These are phyloP conservation scores for Xiphorhynchus elegans DNA, from an alignment of 2,113 vertebrate species.

Conservation along the genomic window DNA sequence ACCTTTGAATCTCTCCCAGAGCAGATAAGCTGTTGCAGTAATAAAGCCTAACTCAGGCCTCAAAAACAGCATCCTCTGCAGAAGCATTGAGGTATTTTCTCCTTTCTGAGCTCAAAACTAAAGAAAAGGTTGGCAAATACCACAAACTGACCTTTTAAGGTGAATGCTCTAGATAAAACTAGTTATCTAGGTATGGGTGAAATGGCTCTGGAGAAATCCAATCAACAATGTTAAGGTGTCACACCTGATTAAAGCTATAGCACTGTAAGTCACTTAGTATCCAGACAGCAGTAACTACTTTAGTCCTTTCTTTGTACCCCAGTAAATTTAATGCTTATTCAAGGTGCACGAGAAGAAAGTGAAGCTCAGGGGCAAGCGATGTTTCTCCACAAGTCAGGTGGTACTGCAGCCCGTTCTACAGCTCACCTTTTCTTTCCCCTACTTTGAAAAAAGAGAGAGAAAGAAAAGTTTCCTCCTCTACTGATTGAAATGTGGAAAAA, in stretches of 20 bases:
- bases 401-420: background rate
- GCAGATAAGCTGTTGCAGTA: background rate
- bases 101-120: background rate
- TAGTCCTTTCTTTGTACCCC: background rate
- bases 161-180: background rate
- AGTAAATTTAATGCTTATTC: background rate
- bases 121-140: background rate
- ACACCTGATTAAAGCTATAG: background rate
- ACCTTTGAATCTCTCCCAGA: background rate
- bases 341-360: background rate
- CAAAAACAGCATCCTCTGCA: background rate
- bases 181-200: background rate
- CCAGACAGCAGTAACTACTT: background rate
- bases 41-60: background rate
- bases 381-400: background rate
- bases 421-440: background rate
- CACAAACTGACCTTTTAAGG: background rate
- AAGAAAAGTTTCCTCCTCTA: background rate
- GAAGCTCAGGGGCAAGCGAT: background rate
- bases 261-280: background rate
- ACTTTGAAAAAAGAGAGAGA: background rate
- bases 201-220: background rate
- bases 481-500: background rate
- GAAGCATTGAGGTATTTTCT: background rate
- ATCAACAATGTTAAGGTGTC: rapidly evolving